Evolutionary conservation across 35 echinoderm and acorn worm genomes (phyloP).

Genomic region (Apostichopus japonicus): DNA sequence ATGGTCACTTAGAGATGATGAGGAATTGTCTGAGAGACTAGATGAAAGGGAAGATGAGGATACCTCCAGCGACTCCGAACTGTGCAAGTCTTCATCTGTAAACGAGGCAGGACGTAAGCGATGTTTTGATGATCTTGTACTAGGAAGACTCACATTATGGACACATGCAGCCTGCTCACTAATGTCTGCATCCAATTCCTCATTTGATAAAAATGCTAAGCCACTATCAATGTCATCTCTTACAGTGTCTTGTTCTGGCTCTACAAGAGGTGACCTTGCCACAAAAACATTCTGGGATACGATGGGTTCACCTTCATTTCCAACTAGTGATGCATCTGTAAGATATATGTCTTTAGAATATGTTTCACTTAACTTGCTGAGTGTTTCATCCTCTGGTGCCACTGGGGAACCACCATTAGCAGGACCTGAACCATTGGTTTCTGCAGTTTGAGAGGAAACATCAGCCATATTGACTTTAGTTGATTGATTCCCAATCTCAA

Average conservation of each 20-base stretch:
- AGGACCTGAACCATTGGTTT: neutral
- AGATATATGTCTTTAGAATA: neutral
- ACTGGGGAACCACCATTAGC: no score
- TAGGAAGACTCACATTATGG: neutral
- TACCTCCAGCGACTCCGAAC: neutral
- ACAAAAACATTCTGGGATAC: neutral
- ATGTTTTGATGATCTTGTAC: neutral
- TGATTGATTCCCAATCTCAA: neutral
- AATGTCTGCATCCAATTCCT: neutral
- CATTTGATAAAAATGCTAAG: neutral
- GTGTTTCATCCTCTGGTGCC: no score
- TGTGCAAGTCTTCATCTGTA: neutral
- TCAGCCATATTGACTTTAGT: neutral
- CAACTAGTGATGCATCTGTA: no score
- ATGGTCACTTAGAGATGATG: neutral
- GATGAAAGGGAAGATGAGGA: conserved; percentile 2
- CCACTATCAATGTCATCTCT: neutral
- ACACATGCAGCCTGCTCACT: neutral
- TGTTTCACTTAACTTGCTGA: neutral
- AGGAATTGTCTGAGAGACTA: conserved; percentile 8
- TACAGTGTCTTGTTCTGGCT: neutral
- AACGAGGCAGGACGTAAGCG: neutral
- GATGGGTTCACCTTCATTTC: no score
- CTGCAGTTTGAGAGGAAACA: neutral
- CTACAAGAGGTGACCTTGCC: neutral